Base-by-base conservation (phyloP, 2,888 invertebrate species). In the Timema podura region DNA sequence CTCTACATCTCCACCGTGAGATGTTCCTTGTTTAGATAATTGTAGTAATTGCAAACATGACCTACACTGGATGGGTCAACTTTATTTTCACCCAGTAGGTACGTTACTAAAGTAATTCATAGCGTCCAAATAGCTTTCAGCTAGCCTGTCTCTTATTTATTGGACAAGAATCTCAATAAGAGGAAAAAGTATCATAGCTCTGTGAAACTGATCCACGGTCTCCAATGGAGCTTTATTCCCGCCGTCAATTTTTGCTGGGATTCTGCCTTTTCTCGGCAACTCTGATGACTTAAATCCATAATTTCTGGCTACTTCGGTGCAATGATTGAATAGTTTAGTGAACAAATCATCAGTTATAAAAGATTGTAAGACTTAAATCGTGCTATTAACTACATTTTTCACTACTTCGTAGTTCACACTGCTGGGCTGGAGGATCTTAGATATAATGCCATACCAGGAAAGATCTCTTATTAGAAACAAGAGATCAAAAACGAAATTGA, bases 71-170 rank as follows among this genome's bases (percentile, higher is more conserved):
- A 64, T 10, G 7, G 44, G 45, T 44, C 64, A 16, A 64, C 30
- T 44, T 64, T n/a, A 64, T 16, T 64, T 64, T 64, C 5, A 64
- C 64, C 44, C 64, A 64, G n/a, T n/a, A n/a, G n/a, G 64, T 64
- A 44, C 13, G 45, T 13, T 64, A 45, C 30, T 6, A 5, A 64
- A 10, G 44, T 44, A 5, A 64, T 7, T 44, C 16, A 54, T 13
- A 16, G 16, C 10, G 6, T 54, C 11, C 54, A 6, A 54, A 54
- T 54, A 15, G 54, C 16, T 54, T 54, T 54, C 54, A 54, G n/a
- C n/a, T n/a, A n/a, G n/a, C n/a, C n/a, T n/a, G 10, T 15, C 54
- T n/a, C 54, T 13, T 54, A 54, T 54, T 54, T 54, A 6, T 54
- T 54, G 54, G 11, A 54, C 54, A 6, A 54, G 6, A 54, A 54